Evolutionary conservation across 2,797 vertebrate species (phyloP).

Genomic region (Bryconaethiops microstoma): DNA sequence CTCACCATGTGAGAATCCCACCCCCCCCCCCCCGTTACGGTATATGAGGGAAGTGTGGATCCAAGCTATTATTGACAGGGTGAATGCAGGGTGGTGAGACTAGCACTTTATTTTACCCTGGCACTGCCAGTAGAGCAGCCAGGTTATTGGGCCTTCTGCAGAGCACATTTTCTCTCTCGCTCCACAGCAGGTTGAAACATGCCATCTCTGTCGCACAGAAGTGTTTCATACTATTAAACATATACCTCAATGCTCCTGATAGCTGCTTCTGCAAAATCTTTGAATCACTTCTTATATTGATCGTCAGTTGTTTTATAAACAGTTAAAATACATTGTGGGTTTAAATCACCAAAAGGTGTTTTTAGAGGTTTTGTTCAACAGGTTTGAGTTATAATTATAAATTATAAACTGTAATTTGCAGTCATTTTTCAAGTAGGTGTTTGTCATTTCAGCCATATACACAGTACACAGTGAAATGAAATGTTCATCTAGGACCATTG

Average conservation of each 20-base stretch:
- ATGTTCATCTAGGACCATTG: no score
- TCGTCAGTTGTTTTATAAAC: no score
- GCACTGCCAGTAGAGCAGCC: conserved; percentile 37
- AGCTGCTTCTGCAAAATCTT: background rate
- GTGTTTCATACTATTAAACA: background rate
- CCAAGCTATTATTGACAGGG: conserved; percentile 74
- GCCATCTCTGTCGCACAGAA: background rate
- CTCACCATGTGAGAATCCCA: background rate
- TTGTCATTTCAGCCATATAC: no score
- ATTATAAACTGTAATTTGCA: no score
- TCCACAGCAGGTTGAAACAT: conserved; percentile 3
- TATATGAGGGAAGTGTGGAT: conserved; percentile 55
- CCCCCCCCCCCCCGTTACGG: conserved; percentile 42
- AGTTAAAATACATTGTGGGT: no score
- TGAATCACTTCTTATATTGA: no score
- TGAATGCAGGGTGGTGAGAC: conserved; percentile 70
- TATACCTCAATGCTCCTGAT: no score
- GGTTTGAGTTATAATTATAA: no score
- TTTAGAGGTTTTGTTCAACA: no score
- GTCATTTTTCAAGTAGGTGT: no score
- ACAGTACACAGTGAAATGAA: no score
- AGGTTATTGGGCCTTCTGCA: background rate
- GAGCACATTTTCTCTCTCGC: background rate
- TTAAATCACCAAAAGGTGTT: no score
- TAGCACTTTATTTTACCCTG: conserved; percentile 74